Conservation (phyloP, 2,113 vertebrate species). For the Ariopsis seemanni region DNA sequence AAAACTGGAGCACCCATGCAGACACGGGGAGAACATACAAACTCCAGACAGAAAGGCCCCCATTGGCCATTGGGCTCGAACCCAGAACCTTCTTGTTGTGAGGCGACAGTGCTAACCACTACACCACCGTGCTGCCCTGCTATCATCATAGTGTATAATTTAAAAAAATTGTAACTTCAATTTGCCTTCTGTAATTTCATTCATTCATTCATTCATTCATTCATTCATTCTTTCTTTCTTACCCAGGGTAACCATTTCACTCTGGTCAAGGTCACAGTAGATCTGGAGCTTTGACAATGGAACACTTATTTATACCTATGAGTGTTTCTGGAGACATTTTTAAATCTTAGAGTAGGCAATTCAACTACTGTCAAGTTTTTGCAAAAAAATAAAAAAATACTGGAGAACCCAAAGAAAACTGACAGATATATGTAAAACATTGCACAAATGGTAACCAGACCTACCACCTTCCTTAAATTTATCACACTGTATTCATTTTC, state of each 20-base stretch:
- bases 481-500: neutral
- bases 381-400: too few species aligned
- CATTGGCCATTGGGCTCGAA: too few species aligned
- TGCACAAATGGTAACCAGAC: neutral
- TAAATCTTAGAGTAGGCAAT: neutral
- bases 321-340: neutral
- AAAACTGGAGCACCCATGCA: too few species aligned
- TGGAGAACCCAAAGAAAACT: neutral
- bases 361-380: neutral
- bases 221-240: neutral
- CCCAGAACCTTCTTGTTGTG: too few species aligned
- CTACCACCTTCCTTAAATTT: neutral
- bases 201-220: neutral
- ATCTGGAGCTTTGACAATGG: neutral
- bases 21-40: too few species aligned
- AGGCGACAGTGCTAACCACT: too few species aligned
- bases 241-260: neutral
- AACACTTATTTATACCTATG: neutral
- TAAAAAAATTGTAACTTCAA: neutral
- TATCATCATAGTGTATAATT: neutral
- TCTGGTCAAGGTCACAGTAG: neutral
- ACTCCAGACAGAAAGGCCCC: too few species aligned
- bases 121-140: too few species aligned
- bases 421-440: neutral
- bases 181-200: neutral